Base-by-base conservation (phyloP, 53 echinoderm and acorn worm species). In the Holothuria leucospilota region DNA sequence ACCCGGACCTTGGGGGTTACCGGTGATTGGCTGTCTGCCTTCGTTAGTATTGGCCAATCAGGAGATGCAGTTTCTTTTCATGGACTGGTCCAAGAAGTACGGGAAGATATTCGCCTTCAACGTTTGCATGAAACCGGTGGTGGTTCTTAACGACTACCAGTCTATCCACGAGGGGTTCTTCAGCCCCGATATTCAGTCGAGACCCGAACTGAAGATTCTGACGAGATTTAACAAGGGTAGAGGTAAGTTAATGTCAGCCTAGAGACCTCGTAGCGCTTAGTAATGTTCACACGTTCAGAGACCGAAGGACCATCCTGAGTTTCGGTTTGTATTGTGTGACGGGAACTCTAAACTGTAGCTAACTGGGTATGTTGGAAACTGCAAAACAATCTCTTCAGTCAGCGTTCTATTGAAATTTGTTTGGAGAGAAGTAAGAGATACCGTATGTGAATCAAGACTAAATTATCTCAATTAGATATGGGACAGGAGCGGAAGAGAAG, bases 1-100 rank as follows among this genome's bases (percentile, higher is more conserved):
- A 15, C 95, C 95, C 16, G 95, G 95, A 59, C 95, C 95, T 20
- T 88, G 78, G 82, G 93, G 93, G 64, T 90, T 85, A 74, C 95
- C 95, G 12, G 10, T 95, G 29, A 62, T 95, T 29, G 95, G 95
- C 26, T 90, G 90, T 58, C 79, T 95, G 51, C 95, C 95, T 25
- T 78, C 74, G 68, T 66, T 95, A 25, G 92, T 68, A 30, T n/a
- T 26, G 9, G 63, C 83, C 20, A 69, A 58, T 7, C 63, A 79
- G 34, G 78, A 82, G 58, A 90, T 90, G 63, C 88, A 88, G 29
- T 62, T 93, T 52, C 51, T 74, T 39, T 78, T 89, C 52, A 40
- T 81, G 39, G 89, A 88, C 58, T 49, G 93, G 86, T 80, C 90
- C 20, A 83, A 80, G 25, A 82, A 88, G 60, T 93, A 88, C 84